phyloP scores from a whole-genome alignment of 2,888 invertebrate genomes.

The Drosophila buzzatii region DNA sequence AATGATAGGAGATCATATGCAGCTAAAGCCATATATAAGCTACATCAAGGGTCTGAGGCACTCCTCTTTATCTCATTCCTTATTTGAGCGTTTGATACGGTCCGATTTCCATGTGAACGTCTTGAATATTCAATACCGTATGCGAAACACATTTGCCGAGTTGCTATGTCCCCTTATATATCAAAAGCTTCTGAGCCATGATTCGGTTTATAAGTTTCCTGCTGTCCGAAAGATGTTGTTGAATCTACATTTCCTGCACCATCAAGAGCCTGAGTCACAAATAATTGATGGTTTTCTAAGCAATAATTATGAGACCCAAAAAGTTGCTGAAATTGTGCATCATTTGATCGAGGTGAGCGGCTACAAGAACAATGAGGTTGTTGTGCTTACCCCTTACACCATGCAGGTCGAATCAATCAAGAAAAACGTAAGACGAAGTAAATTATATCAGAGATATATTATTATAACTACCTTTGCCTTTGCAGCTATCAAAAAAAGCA shows the following conservation, averaged over 20 bases:
- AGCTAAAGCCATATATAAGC: conserved; percentile 89
- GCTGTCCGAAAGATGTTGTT: conserved; percentile 87
- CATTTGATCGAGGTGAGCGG: conserved; percentile 85
- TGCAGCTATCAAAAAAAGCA: conserved; percentile 21
- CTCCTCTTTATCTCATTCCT: conserved; percentile 86
- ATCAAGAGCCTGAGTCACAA: conserved; percentile 86
- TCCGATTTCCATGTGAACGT: conserved; percentile 88
- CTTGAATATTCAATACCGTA: conserved; percentile 90
- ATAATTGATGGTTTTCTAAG: conserved; percentile 20
- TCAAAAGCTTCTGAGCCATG: conserved; percentile 87
- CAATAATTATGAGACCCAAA: conserved; percentile 55
- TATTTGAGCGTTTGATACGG: conserved; percentile 92
- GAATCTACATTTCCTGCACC: conserved; percentile 89
- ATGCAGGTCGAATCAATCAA: conserved; percentile 60
- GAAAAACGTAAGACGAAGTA: conserved; percentile 35
- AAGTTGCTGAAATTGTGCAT: conserved; percentile 48
- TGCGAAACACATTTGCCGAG: conserved; percentile 88
- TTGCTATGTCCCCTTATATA: conserved; percentile 90
- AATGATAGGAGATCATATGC: conserved; percentile 94
- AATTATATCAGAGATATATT: background rate
- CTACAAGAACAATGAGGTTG: conserved; percentile 88
- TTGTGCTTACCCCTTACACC: conserved; percentile 87
- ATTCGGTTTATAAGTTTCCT: conserved; percentile 85
- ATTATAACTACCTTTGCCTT: background rate
- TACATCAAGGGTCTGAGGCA: conserved; percentile 82